These are phyloP conservation scores for Apistogramma diplotaenia DNA, from an alignment of 2,113 vertebrate genomes.

Conservation along the genomic window DNA sequence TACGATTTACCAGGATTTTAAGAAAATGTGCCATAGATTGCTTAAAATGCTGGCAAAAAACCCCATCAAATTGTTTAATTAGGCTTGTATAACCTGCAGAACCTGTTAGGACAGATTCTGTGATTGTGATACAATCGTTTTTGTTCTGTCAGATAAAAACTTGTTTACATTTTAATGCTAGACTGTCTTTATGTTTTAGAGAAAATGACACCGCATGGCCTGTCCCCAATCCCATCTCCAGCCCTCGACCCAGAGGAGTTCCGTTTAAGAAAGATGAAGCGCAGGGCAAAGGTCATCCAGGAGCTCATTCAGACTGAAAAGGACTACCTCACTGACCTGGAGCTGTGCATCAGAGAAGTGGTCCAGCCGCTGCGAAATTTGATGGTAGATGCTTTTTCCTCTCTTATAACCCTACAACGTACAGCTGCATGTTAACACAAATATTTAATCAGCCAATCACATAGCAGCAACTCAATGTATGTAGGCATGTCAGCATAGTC, in stretches of 20 bases:
- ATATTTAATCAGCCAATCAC: not conserved
- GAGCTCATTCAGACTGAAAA: constrained; percentile 92
- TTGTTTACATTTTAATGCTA: not conserved
- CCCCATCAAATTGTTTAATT: not conserved
- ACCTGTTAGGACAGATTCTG: not conserved
- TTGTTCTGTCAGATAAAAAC: not conserved
- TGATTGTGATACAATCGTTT: not conserved
- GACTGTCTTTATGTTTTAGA: constrained; percentile 69
- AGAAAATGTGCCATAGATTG: constrained; percentile 10
- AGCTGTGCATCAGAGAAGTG: constrained; percentile 89
- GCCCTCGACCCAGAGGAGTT: constrained; percentile 79
- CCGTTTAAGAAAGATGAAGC: constrained; percentile 82
- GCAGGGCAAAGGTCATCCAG: constrained; percentile 86
- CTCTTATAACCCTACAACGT: not conserved
- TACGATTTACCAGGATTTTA: constrained; percentile 6
- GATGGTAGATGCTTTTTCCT: constrained; percentile 76
- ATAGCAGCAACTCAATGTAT: not conserved
- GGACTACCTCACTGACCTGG: constrained; percentile 85
- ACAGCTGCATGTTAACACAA: not conserved
- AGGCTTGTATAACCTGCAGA: not conserved
- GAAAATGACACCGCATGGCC: constrained; percentile 84
- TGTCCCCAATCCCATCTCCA: constrained; percentile 54
- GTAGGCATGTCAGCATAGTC: not conserved
- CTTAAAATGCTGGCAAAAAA: constrained; percentile 11
- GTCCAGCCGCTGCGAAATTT: constrained; percentile 84